These are phyloP conservation scores for Apoda limacodes DNA, from an alignment of 2,888 invertebrate species.

Conservation along the genomic window DNA sequence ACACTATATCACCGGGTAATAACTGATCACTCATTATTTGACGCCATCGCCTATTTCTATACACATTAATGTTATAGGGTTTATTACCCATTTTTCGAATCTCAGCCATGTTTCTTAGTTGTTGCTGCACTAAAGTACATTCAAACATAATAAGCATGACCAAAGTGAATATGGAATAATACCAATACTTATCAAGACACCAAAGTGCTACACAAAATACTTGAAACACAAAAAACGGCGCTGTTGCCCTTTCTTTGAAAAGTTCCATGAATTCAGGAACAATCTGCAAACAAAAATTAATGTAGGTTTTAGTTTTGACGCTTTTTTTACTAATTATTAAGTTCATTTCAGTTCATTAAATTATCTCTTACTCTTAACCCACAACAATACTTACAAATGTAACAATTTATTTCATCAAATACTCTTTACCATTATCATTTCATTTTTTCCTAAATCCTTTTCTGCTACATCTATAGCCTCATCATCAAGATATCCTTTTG, in stretches of 20 bases:
- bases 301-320: background rate
- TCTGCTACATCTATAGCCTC: slow-evolving; percentile 80
- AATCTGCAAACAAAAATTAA: slow-evolving; percentile 54
- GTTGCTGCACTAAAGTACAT: slow-evolving; percentile 98
- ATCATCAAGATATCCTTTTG: slow-evolving; percentile 91
- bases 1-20: slow-evolving; percentile 96
- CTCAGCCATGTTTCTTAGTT: slow-evolving; percentile 97
- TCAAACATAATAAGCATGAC: slow-evolving; percentile 97
- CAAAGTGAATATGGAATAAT: slow-evolving; percentile 96
- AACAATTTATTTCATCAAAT: background rate
- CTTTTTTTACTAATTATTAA: no score
- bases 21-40: slow-evolving; percentile 87
- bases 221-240: slow-evolving; percentile 99
- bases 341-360: no score
- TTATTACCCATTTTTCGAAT: slow-evolving; percentile 99
- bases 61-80: slow-evolving; percentile 91
- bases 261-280: slow-evolving; percentile 97
- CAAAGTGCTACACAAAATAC: slow-evolving; percentile 98
- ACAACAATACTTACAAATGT: background rate
- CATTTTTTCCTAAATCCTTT: slow-evolving; percentile 90
- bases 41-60: slow-evolving; percentile 92
- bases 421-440: slow-evolving; percentile 79
- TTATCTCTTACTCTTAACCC: no score
- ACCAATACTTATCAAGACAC: slow-evolving; percentile 99
- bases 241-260: slow-evolving; percentile 97